These are phyloP conservation scores for Meandrina meandrites DNA, from an alignment of 92 coral and sea anemone genomes.

Conservation along the genomic window DNA sequence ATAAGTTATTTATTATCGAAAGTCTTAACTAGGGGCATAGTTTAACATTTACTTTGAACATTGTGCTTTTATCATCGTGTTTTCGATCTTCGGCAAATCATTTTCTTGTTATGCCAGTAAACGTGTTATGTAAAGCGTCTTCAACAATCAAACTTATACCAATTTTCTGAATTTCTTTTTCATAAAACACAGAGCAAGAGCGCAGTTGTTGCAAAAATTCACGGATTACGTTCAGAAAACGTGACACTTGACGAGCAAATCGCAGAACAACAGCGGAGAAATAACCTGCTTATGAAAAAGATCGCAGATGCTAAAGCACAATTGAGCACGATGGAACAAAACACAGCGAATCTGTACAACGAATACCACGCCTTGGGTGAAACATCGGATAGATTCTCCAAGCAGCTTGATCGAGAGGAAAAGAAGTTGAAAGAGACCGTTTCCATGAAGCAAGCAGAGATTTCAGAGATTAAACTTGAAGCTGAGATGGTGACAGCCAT, in stretches of 20 bases:
- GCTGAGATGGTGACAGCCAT: conserved; percentile 19
- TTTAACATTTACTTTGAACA: no score
- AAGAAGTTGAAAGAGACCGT: conserved; percentile 16
- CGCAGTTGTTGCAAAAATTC: conserved; percentile 25
- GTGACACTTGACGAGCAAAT: conserved; percentile 28
- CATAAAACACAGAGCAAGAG: conserved; percentile 3
- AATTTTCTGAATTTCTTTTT: background rate
- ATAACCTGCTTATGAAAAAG: conserved; percentile 22
- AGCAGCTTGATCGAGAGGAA: conserved; percentile 15
- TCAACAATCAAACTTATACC: background rate
- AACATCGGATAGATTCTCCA: conserved; percentile 21
- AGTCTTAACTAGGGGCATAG: no score
- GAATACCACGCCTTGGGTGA: conserved; percentile 19
- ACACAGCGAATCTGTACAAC: background rate
- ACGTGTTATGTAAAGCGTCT: background rate
- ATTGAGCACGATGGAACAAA: background rate
- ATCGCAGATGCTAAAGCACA: conserved; percentile 12
- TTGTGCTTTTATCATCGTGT: no score
- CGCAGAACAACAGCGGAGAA: conserved; percentile 33
- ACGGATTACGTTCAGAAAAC: background rate
- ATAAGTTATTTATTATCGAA: no score
- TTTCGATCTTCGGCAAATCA: no score
- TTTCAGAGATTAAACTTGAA: conserved; percentile 38
- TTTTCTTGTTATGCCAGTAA: background rate
- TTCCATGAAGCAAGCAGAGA: conserved; percentile 32